These are phyloP conservation scores for Sphyrna mokarran DNA, from an alignment of 2,113 vertebrate genomes.

Conservation along the genomic window DNA sequence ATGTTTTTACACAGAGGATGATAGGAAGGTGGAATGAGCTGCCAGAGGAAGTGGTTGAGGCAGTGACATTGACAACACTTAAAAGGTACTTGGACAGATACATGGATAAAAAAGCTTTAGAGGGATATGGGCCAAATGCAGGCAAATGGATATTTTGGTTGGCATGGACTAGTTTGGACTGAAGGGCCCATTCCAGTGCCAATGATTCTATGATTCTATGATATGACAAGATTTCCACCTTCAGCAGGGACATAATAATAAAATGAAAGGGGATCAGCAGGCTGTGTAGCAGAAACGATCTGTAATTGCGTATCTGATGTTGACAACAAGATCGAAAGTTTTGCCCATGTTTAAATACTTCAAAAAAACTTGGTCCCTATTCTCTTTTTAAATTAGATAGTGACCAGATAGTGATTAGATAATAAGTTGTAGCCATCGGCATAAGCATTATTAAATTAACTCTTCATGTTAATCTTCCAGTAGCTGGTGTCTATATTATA, in stretches of 20 bases:
- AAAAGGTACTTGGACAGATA: no score
- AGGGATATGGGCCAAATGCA: no score
- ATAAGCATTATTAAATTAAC: not conserved
- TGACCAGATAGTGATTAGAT: not conserved
- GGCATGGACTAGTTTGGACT: no score
- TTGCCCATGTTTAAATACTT: no score
- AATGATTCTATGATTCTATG: no score
- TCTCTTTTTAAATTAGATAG: not conserved
- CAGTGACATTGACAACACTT: no score
- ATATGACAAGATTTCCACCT: not conserved
- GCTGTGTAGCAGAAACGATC: not conserved
- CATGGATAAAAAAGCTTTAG: no score
- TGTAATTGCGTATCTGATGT: not conserved
- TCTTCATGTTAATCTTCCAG: slow-evolving; percentile 4
- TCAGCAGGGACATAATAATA: not conserved
- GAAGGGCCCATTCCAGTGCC: no score
- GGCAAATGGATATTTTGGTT: no score
- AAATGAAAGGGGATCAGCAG: not conserved
- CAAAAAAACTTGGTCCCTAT: not conserved
- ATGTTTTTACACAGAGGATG: no score
- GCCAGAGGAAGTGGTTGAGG: no score
- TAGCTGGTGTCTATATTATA: not conserved
- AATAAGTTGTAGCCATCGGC: not conserved
- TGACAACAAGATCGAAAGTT: not conserved
- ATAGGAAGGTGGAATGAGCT: no score